phyloP scores from a whole-genome alignment of 1,140 invertebrate species.

The Sminthurides bifidus region DNA sequence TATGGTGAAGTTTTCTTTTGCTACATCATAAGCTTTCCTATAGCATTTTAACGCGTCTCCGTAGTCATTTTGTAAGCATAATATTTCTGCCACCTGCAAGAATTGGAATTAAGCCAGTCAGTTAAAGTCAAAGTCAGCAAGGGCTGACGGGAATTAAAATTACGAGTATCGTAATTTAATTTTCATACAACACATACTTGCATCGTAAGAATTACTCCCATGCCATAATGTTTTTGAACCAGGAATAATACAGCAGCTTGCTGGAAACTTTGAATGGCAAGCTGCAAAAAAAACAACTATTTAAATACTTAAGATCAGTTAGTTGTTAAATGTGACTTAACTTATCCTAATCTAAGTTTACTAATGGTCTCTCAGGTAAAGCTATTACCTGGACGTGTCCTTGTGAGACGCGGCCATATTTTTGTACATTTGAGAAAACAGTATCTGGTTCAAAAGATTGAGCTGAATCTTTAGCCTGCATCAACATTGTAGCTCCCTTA shows the following conservation, averaged over 20 bases:
- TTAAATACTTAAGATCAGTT: background rate
- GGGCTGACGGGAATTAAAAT: background rate
- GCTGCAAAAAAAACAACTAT: slow-evolving; percentile 6
- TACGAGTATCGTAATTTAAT: background rate
- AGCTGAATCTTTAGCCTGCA: slow-evolving; percentile 6
- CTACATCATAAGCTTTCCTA: slow-evolving; percentile 12
- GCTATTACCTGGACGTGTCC: slow-evolving; percentile 5
- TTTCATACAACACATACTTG: slow-evolving; percentile 2
- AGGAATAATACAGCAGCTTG: slow-evolving; percentile 19
- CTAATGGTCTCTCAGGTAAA: too few relatives aligned
- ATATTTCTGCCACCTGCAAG: slow-evolving; percentile 13
- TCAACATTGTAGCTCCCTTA: slow-evolving; percentile 14
- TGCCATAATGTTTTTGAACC: slow-evolving; percentile 5
- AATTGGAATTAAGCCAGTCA: background rate
- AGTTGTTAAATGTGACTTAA: background rate
- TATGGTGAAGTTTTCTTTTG: slow-evolving; percentile 11
- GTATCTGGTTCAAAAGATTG: slow-evolving; percentile 3
- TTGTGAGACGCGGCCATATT: background rate
- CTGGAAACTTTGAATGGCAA: slow-evolving; percentile 9
- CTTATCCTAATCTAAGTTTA: background rate
- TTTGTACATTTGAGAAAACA: background rate
- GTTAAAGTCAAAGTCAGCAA: background rate
- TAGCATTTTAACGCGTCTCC: slow-evolving; percentile 24
- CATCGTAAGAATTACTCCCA: slow-evolving; percentile 2
- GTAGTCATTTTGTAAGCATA: slow-evolving; percentile 9